Base-by-base conservation (phyloP, 2,113 vertebrate species). In the Scopus umbretta region DNA sequence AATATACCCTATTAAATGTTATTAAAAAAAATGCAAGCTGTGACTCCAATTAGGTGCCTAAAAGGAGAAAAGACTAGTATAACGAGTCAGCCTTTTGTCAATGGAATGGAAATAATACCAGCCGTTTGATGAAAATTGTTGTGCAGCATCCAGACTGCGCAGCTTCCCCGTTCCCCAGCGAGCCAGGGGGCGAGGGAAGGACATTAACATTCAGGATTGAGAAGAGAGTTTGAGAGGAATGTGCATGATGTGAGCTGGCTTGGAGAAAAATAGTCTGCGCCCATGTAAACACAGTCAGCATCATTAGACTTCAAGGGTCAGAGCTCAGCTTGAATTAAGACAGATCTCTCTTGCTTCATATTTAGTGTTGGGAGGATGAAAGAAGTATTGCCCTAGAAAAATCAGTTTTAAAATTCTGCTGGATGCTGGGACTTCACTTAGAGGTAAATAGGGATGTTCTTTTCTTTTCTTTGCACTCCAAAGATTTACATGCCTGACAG, bases 381-480 rank as follows among this genome's bases (percentile, higher is more conserved):
- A 95, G 94, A 93, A 81, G 22, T 36, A n/a, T 40, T 94, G 92
- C 72, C 95, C 86, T 72, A 92, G 86, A 95, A 96, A 96, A 94
- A 90, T 82, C 83, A 56, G 47, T 52, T 92, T 84, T 84, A 56
- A 84, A 94, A 89, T 92, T 92, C 86, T 79, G 36, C 73, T 72
- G 86, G 76, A 62, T 90, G 65, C 71, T 73, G 56, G 59, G 32
- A 32, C 88, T 85, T 95, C 40, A 58, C 40, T 92, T 45, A 25
- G 82, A 96, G 91, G 74, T 90, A 96, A 94, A 92, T 27, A 96
- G 71, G 56, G 80, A 90, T 2, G 9, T 94, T 97, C 47, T 29
- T 67, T 85, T 59, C 21, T 26, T 93, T 83, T 62, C 67, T 96
- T 96, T 94, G 62, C 63, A 65, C 68, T 56, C 93, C 87, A 82